These are phyloP conservation scores for Okapia johnstoni DNA, from an alignment of 2,113 vertebrate genomes.

Conservation along the genomic window DNA sequence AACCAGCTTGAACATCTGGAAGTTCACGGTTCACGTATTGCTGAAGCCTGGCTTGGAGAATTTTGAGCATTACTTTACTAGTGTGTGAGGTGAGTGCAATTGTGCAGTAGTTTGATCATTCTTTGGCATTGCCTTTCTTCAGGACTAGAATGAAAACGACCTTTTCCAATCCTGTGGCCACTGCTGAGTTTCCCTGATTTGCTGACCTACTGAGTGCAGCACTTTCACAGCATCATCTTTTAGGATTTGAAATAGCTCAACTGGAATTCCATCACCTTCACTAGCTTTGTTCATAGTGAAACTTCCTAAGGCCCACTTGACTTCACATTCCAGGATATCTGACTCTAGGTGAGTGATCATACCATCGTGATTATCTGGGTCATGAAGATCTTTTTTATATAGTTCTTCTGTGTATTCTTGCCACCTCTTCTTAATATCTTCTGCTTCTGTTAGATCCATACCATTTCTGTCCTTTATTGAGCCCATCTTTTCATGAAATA, in stretches of 20 bases:
- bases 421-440: neutral
- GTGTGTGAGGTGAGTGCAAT: rapidly evolving
- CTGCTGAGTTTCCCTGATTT: neutral
- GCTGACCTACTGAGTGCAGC: neutral
- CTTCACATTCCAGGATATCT: neutral
- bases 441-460: neutral
- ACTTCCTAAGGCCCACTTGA: neutral
- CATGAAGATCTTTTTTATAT: neutral
- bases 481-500: neutral
- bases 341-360: neutral
- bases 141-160: neutral
- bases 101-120: neutral
- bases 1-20: neutral
- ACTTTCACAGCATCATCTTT: neutral
- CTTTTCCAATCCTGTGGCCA: neutral
- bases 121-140: neutral
- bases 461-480: neutral
- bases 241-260: neutral
- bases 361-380: neutral
- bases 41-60: neutral
- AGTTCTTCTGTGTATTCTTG: neutral
- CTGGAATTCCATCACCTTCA: neutral
- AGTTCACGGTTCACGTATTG: rapidly evolving
- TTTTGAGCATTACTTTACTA: neutral
- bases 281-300: neutral